Conservation (phyloP, 2,797 vertebrate species). For the Chloroceryle amazona region DNA sequence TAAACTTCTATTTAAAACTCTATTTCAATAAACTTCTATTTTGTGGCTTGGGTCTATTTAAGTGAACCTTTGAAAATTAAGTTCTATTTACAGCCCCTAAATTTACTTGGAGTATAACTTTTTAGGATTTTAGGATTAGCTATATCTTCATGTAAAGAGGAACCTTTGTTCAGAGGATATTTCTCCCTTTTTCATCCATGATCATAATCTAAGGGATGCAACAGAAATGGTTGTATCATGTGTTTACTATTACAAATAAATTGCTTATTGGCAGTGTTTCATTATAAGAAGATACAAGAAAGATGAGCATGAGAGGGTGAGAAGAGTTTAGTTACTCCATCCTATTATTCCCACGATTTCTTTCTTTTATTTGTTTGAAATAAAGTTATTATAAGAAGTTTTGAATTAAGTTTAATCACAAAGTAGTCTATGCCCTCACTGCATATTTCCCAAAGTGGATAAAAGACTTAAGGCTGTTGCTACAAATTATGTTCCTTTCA, state of each 20-base stretch:
- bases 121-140: slow-evolving; percentile 38
- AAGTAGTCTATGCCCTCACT: background rate
- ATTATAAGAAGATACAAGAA: background rate
- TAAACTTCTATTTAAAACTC: slow-evolving; percentile 57
- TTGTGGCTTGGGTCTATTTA: slow-evolving; percentile 61
- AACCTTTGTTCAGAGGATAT: slow-evolving; percentile 15
- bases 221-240: slow-evolving; percentile 13
- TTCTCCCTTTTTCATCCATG: slow-evolving; percentile 36
- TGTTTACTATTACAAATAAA: slow-evolving; percentile 60
- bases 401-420: background rate
- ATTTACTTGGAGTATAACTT: slow-evolving; percentile 63
- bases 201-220: slow-evolving; percentile 28
- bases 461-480: background rate
- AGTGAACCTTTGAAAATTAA: slow-evolving; percentile 63
- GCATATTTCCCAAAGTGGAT: background rate
- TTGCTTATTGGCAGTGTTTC: slow-evolving; percentile 12
- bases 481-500: background rate
- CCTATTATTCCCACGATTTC: background rate
- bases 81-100: slow-evolving; percentile 60
- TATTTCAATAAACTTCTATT: slow-evolving; percentile 59
- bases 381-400: background rate
- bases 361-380: background rate
- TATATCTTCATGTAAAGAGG: slow-evolving; percentile 38
- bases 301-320: background rate
- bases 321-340: background rate